Conservation (phyloP, 2,888 invertebrate species). For the Nezara viridula region DNA sequence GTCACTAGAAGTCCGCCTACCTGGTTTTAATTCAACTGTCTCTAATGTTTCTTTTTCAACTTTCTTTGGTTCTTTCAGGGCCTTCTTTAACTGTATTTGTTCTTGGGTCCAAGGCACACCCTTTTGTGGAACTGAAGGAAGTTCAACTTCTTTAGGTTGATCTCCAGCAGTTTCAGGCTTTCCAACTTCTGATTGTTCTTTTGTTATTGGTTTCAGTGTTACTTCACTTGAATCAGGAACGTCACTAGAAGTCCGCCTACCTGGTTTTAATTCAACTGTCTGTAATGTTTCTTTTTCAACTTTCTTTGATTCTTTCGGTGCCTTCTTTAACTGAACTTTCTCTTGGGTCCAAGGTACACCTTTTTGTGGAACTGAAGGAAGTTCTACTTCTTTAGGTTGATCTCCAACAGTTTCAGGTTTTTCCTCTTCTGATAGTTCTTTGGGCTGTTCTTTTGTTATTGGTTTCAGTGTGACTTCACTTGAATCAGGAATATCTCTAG, state of each 20-base stretch:
- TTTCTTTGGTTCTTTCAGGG: conserved; percentile 64
- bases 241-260: conserved; percentile 47
- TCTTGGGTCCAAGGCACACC: conserved; percentile 60
- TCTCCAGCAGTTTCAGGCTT: not conserved
- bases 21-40: conserved; percentile 64
- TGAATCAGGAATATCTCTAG: conserved; percentile 53
- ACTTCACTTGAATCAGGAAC: conserved; percentile 56
- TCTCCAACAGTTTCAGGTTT: not conserved
- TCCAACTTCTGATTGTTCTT: not conserved
- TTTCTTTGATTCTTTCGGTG: not conserved
- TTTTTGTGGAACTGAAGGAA: not conserved
- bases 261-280: conserved; percentile 54
- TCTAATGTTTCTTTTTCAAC: conserved; percentile 66
- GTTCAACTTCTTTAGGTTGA: not conserved
- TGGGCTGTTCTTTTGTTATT: not conserved
- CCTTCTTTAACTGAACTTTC: conserved; percentile 51
- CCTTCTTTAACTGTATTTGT: conserved; percentile 66
- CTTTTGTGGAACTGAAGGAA: not conserved
- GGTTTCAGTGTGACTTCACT: conserved; percentile 61
- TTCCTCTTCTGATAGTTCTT: not conserved
- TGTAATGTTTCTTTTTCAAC: conserved; percentile 39
- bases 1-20: conserved; percentile 46
- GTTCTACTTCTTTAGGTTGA: not conserved
- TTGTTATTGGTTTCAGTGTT: conserved; percentile 58
- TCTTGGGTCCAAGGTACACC: conserved; percentile 46